These are phyloP conservation scores for Apoda limacodes DNA, from an alignment of 2,888 invertebrate species.

Conservation along the genomic window DNA sequence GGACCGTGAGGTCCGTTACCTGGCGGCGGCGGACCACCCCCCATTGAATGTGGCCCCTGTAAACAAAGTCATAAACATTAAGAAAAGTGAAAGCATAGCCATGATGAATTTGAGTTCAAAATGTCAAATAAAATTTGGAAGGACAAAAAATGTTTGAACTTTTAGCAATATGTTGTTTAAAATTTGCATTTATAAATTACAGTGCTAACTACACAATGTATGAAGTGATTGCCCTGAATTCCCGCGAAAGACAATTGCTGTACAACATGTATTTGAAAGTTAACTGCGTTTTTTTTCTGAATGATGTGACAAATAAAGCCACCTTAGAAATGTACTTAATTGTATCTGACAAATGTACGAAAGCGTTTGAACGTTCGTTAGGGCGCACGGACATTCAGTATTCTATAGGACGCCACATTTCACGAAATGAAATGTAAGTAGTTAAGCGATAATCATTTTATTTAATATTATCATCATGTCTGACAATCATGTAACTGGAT, in stretches of 20 bases:
- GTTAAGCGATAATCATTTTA: too few species aligned
- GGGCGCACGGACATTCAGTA: too few species aligned
- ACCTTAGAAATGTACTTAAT: slow-evolving; percentile 41
- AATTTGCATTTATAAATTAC: slow-evolving; percentile 4
- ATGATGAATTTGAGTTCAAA: slow-evolving; percentile 15
- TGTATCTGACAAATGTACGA: slow-evolving; percentile 25
- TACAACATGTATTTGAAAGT: slow-evolving; percentile 29
- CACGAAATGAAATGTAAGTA: too few species aligned
- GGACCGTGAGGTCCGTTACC: slow-evolving; percentile 43
- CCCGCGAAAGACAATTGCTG: slow-evolving; percentile 35
- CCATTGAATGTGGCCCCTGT: slow-evolving; percentile 55
- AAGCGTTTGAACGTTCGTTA: slow-evolving; percentile 34
- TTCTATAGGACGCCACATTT: too few species aligned
- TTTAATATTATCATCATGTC: too few species aligned
- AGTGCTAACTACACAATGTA: slow-evolving; percentile 30
- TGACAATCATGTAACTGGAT: too few species aligned
- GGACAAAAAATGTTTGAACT: slow-evolving; percentile 13
- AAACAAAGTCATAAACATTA: slow-evolving; percentile 4
- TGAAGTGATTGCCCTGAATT: slow-evolving; percentile 44
- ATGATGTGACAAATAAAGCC: slow-evolving; percentile 49
- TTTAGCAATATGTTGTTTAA: slow-evolving; percentile 6
- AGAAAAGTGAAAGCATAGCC: slow-evolving; percentile 16
- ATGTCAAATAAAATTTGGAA: slow-evolving; percentile 2
- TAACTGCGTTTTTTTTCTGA: slow-evolving; percentile 33
- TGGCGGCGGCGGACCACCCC: slow-evolving; percentile 43